These are phyloP conservation scores for Drosophila neocordata DNA, from an alignment of 1,140 invertebrate species.

Conservation along the genomic window DNA sequence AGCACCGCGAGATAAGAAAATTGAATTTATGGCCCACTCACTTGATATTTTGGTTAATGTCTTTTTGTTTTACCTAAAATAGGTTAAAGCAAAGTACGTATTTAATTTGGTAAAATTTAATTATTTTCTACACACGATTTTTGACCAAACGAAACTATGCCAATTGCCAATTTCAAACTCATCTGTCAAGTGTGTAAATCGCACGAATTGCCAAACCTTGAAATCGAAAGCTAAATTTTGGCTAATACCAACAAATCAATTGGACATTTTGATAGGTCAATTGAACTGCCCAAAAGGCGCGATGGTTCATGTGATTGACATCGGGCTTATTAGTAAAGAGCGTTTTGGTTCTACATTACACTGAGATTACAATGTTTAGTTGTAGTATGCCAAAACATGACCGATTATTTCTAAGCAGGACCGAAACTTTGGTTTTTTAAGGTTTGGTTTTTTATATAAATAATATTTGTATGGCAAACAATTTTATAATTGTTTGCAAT, in stretches of 20 bases:
- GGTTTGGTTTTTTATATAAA: no score
- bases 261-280: slow-evolving; percentile 20
- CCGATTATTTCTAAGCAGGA: slow-evolving; percentile 14
- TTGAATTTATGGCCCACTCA: slow-evolving; percentile 33
- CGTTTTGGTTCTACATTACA: slow-evolving; percentile 39
- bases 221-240: slow-evolving; percentile 1
- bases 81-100: no score
- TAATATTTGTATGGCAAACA: no score
- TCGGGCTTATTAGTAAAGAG: slow-evolving; percentile 44
- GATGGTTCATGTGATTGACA: slow-evolving; percentile 45
- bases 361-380: slow-evolving; percentile 36
- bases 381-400: slow-evolving; percentile 4
- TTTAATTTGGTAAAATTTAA: background rate
- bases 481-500: no score
- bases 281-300: slow-evolving; percentile 10
- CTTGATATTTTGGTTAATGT: background rate
- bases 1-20: slow-evolving; percentile 21
- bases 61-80: background rate
- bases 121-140: background rate
- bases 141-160: background rate
- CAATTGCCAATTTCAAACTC: background rate
- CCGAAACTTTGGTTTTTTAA: no score
- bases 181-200: background rate
- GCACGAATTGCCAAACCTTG: background rate
- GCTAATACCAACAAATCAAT: slow-evolving; percentile 41